Evolutionary conservation across 2,797 vertebrate genomes (phyloP), one percentile per base, ranked within the genome.

Genomic region (Salmo trutta): DNA sequence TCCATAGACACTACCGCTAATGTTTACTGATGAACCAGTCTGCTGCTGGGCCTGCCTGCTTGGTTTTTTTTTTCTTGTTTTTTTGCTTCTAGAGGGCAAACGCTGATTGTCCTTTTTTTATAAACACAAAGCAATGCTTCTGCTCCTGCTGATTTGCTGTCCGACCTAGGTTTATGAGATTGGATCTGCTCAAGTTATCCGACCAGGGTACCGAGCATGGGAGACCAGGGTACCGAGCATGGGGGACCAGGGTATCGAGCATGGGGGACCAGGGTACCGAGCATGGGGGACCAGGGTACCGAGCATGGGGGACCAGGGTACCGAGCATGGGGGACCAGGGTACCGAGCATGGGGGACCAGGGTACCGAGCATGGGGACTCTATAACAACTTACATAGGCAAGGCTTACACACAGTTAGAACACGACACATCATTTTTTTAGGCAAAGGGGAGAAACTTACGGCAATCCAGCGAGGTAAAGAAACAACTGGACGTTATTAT

Each of bases 21-120:
- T 84, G 83, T 83, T 80, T 84, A 84, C 85, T 82, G 84, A 87
- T 86, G 79, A 84, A 85, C 80, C 77, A 17, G 65, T 80, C 24
- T 31, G 29, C 71, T 29, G 66, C 62, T 64, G 62, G 21, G 53
- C 27, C 83, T 67, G 77, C 71, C 67, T 54, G 78, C 41, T 76
- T 78, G 14, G 17, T 70, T 21, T 47, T 27, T 1, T 21, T n/a
- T n/a, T n/a, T n/a, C n/a, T n/a, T 78, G 14, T 24, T 70, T 21
- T 47, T 27, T 1, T 21, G 71, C 29, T 33, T 81, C 76, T 79
- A 78, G 82, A 82, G 79, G 74, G 81, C 75, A 76, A 71, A 71
- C 79, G 86, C 81, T 76, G 82, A 87, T 81, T 54, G 65, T 59
- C 74, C 54, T 64, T 24, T 19, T 78, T 47, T 36, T 47, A 56